Percentiles rank a stretch among this genome's conserved stretches.
Evolutionary conservation across 2,888 invertebrate genomes (phyloP).

Genomic region (Sphaerophoria taeniata): DNA sequence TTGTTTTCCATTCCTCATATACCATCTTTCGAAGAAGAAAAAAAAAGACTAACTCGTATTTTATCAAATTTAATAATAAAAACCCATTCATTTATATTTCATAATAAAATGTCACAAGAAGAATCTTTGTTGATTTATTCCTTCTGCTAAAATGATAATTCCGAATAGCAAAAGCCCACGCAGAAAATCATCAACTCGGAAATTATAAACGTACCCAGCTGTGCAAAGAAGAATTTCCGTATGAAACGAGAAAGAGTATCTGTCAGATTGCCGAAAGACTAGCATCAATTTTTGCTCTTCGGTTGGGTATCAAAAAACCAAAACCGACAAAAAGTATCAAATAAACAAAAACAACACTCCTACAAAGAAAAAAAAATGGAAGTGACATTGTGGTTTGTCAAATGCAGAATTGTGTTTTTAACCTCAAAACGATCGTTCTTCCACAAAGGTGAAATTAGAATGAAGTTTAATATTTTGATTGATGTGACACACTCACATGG

Average conservation of each 20-base stretch:
- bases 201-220: slow-evolving; percentile 36
- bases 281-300: slow-evolving; percentile 32
- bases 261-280: slow-evolving; percentile 41
- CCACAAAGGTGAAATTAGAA: slow-evolving; percentile 23
- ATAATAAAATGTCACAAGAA: slow-evolving; percentile 20
- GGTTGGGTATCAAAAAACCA: not conserved
- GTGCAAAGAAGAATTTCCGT: slow-evolving; percentile 31
- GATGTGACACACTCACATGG: slow-evolving; percentile 7
- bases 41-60: not conserved
- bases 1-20: too few relatives aligned
- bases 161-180: slow-evolving; percentile 38
- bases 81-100: slow-evolving; percentile 17
- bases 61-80: slow-evolving; percentile 11
- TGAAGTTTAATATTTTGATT: slow-evolving; percentile 29
- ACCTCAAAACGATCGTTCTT: not conserved
- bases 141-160: slow-evolving; percentile 54
- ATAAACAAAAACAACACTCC: too few relatives aligned
- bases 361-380: not conserved
- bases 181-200: slow-evolving; percentile 33
- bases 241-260: slow-evolving; percentile 22
- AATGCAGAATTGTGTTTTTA: slow-evolving; percentile 27
- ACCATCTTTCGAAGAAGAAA: too few relatives aligned
- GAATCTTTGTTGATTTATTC: slow-evolving; percentile 57
- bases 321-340: not conserved
- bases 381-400: slow-evolving; percentile 24